Evolutionary conservation across 2,797 vertebrate species (phyloP).

Genomic region (Lepilemur septentrionalis): DNA sequence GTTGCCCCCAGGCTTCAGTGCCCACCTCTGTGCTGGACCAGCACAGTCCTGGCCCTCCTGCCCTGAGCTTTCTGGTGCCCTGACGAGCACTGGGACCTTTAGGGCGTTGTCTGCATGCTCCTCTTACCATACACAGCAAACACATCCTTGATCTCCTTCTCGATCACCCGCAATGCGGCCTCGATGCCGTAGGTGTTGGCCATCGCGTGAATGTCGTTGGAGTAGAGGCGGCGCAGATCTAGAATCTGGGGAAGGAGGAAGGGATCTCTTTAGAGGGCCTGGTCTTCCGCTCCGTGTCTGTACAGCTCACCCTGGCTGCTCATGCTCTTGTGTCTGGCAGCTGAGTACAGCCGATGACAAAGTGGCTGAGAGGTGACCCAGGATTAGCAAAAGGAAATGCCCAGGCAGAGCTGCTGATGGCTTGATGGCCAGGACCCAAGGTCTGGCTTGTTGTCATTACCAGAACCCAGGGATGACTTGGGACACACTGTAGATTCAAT

Average conservation of each 20-base stretch:
- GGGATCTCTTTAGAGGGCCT: not conserved
- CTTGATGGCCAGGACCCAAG: not conserved
- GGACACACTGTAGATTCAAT: not conserved
- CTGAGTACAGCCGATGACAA: not conserved
- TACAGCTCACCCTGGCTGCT: accelerated
- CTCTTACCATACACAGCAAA: constrained; percentile 97
- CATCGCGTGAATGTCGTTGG: constrained; percentile 96
- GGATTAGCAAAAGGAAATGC: not conserved
- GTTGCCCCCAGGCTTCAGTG: accelerated
- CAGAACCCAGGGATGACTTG: not conserved
- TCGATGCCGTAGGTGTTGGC: constrained; percentile 95
- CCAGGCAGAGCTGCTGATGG: accelerated
- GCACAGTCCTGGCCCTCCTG: not conserved
- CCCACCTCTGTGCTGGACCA: accelerated
- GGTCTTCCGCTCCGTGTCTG: not conserved
- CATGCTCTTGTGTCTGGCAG: not conserved
- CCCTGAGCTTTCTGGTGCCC: not conserved
- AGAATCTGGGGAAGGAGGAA: constrained; percentile 86
- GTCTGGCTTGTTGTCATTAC: not conserved
- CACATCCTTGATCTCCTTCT: constrained; percentile 98
- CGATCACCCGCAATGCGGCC: constrained; percentile 94
- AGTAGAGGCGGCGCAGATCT: constrained; percentile 93
- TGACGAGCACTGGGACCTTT: accelerated
- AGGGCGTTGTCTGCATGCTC: accelerated
- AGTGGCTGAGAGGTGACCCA: not conserved